phyloP scores from a whole-genome alignment of 2,113 vertebrate species.

The Taxidea taxus region DNA sequence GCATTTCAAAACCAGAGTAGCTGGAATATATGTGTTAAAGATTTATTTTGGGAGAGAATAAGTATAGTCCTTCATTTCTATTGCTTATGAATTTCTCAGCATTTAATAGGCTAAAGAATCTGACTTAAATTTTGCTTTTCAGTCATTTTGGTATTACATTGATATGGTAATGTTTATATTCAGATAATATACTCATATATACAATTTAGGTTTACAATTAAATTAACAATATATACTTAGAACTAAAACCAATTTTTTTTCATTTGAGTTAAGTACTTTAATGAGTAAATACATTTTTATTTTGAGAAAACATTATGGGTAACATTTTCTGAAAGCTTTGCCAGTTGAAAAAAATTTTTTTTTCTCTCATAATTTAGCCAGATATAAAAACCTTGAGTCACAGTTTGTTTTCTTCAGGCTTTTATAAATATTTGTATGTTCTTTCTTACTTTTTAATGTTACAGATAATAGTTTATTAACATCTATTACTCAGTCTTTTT shows the following conservation, averaged over 20 bases:
- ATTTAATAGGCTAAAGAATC: neutral
- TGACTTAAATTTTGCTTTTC: neutral
- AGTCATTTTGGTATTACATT: neutral
- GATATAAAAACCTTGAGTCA: neutral
- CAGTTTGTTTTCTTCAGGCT: neutral
- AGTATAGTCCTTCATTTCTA: neutral
- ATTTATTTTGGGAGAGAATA: neutral
- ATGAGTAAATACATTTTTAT: neutral
- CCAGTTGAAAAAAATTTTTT: neutral
- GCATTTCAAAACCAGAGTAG: neutral
- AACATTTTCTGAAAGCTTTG: neutral
- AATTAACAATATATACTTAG: neutral
- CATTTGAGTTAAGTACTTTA: neutral
- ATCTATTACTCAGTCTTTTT: neutral
- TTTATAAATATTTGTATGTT: neutral
- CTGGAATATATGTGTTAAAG: neutral
- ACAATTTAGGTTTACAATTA: neutral
- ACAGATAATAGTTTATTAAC: neutral
- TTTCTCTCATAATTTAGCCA: neutral
- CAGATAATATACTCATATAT: neutral
- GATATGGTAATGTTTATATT: neutral
- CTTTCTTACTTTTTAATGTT: neutral
- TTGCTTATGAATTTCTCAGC: neutral
- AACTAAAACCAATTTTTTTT: neutral
- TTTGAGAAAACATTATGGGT: neutral